A percentile compares a stretch with the other conserved stretches of the same genome.
phyloP scores from a whole-genome alignment of 2,797 vertebrate genomes.

The Taeniopygia guttata region DNA sequence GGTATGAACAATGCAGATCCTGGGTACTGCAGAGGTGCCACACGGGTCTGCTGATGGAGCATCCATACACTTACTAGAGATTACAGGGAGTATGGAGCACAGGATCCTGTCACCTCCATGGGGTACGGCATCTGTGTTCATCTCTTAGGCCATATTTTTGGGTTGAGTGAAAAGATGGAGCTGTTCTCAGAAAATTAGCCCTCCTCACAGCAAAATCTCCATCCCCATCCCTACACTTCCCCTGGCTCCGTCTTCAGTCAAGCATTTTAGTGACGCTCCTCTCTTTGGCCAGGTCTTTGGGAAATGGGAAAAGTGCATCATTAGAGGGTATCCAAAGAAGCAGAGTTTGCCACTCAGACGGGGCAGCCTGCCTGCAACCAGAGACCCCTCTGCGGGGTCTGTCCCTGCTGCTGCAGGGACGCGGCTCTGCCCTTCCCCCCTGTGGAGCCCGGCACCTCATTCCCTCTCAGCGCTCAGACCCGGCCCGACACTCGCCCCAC shows the following conservation, averaged over 20 bases:
- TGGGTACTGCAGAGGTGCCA: neutral
- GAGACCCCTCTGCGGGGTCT: neutral
- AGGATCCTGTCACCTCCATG: neutral
- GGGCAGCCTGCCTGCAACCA: no score
- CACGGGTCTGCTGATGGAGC: neutral
- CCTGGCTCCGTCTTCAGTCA: accelerated
- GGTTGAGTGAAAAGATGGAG: neutral
- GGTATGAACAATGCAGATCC: neutral
- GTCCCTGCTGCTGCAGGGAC: neutral
- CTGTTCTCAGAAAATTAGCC: neutral
- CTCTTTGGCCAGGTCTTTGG: neutral
- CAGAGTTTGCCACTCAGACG: accelerated
- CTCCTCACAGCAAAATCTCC: neutral
- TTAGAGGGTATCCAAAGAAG: neutral
- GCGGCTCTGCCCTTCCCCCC: neutral
- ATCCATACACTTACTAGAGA: neutral
- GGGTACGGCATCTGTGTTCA: neutral
- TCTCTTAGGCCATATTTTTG: neutral
- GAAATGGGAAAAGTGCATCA: neutral
- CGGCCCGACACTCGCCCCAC: neutral
- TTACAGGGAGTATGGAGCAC: accelerated
- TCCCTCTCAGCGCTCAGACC: neutral
- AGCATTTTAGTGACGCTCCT: accelerated
- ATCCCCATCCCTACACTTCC: accelerated
- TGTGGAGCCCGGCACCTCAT: accelerated